phyloP scores from a whole-genome alignment of 2,888 invertebrate genomes.

The Pseudanteris insignis region DNA sequence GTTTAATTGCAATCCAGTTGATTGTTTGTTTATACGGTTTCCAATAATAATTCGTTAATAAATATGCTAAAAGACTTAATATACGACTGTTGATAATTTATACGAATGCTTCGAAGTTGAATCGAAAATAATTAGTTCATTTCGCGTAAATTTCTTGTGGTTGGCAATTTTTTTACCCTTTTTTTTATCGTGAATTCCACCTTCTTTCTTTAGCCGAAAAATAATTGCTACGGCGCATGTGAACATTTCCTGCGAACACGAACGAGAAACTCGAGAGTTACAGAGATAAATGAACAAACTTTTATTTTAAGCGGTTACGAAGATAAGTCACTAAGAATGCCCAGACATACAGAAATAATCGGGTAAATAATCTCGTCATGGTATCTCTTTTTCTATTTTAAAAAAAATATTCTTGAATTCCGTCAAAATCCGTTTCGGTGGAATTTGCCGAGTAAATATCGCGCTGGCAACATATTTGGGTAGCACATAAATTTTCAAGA shows the following conservation, averaged over 20 bases:
- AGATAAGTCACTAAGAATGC: constrained; percentile 29
- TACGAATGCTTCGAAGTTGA: too few species aligned
- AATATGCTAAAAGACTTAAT: too few species aligned
- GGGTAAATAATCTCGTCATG: constrained; percentile 20
- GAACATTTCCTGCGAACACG: constrained; percentile 29
- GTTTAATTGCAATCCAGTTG: too few species aligned
- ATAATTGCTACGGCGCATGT: constrained; percentile 29
- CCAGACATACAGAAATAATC: constrained; percentile 18
- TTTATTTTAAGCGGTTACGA: constrained; percentile 32
- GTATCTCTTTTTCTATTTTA: constrained; percentile 12
- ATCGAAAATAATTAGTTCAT: constrained; percentile 11
- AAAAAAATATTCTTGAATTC: too few species aligned
- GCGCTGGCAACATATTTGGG: too few species aligned
- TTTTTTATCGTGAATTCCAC: neutral
- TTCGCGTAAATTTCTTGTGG: constrained; percentile 9
- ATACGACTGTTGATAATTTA: too few species aligned
- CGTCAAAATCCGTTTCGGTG: too few species aligned
- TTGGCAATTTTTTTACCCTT: constrained; percentile 2
- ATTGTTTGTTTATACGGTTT: too few species aligned
- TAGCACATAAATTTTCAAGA: too few species aligned
- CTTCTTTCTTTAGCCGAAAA: constrained; percentile 15
- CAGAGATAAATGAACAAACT: constrained; percentile 36
- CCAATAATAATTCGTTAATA: too few species aligned
- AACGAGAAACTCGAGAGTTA: constrained; percentile 30
- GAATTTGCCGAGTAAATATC: too few species aligned